Base-by-base conservation (phyloP, 2,797 vertebrate genomes). In the Leptatherina wallacei region DNA sequence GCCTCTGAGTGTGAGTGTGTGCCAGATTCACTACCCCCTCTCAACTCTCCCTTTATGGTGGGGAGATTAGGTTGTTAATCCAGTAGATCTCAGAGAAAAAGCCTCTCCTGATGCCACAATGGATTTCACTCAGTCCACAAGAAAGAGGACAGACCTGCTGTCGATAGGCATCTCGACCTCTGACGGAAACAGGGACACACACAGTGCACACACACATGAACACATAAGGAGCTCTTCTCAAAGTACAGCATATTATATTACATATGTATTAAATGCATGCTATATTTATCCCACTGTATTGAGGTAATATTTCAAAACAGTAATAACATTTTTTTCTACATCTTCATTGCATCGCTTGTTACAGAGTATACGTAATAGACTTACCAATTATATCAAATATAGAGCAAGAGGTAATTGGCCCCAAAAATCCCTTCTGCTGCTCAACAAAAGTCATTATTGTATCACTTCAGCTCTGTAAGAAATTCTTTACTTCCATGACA, bases 11-110 rank as follows among this genome's bases (percentile, higher is more conserved):
- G 59, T 47, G 69, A 29, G 20, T 71, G 80, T 42, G 62, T 42
- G 73, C 58, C 52, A 32, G 60, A 81, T 67, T 72, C 72, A 62
- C 82, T 82, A 60, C 75, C 76, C 74, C 70, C 73, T 79, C 73
- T 77, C 67, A 78, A 82, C 81, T 86, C 82, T 89, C 87, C 57
- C 86, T 89, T 83, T 85, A 85, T 87, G 75, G 79, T 82, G 79
- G 54, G 60, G 86, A 89, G 90, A 90, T 93, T 92, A 91, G 84
- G 82, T 85, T 22, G 88, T 88, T 93, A 92, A 93, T 91, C 92
- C 86, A 66, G 87, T 80, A 91, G 85, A 88, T 88, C 86, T 89
- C 82, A 63, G 78, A 78, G 85, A 85, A 91, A 91, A 85, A 90
- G 77, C 83, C 77, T 85, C 85, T 91, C 81, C 86, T 87, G 86